A percentile compares a stretch with the other conserved stretches of the same genome.
phyloP scores from a whole-genome alignment of 2,888 invertebrate species.

The Allygus modestus region DNA sequence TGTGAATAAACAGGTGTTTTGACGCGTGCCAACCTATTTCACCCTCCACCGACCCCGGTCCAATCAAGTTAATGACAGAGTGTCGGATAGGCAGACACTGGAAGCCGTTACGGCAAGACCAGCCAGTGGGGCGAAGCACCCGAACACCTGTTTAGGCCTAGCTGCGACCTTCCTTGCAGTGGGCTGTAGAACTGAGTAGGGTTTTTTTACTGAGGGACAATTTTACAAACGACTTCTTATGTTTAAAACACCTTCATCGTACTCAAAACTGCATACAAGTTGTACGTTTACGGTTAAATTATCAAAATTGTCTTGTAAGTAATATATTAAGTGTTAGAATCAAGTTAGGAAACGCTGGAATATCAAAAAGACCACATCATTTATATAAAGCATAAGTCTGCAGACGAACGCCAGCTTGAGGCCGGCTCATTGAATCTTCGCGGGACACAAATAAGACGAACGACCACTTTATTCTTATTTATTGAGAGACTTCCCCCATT shows the following conservation, averaged over 20 bases:
- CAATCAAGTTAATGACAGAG: background rate
- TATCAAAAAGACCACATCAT: background rate
- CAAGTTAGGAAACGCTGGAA: too few species aligned
- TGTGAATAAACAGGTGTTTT: background rate
- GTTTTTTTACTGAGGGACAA: too few species aligned
- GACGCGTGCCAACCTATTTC: slow-evolving; percentile 16
- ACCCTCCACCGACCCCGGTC: background rate
- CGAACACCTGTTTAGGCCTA: background rate
- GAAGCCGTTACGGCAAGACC: background rate
- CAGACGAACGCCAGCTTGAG: background rate
- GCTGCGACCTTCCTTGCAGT: too few species aligned
- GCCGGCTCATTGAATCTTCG: slow-evolving; percentile 5
- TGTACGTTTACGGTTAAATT: too few species aligned
- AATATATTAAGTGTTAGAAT: too few species aligned
- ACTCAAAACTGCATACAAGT: too few species aligned
- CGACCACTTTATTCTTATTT: slow-evolving; percentile 39
- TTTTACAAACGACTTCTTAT: too few species aligned
- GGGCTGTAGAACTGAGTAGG: too few species aligned
- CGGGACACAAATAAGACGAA: slow-evolving; percentile 39
- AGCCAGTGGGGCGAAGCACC: slow-evolving; percentile 23
- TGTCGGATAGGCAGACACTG: background rate
- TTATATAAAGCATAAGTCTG: background rate
- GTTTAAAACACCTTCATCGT: too few species aligned
- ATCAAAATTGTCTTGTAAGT: too few species aligned
- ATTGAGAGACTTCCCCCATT: slow-evolving; percentile 9